Percentiles rank a stretch among this genome's conserved stretches.
Conservation (phyloP, 2,113 vertebrate genomes). For the Fregata magnificens region DNA sequence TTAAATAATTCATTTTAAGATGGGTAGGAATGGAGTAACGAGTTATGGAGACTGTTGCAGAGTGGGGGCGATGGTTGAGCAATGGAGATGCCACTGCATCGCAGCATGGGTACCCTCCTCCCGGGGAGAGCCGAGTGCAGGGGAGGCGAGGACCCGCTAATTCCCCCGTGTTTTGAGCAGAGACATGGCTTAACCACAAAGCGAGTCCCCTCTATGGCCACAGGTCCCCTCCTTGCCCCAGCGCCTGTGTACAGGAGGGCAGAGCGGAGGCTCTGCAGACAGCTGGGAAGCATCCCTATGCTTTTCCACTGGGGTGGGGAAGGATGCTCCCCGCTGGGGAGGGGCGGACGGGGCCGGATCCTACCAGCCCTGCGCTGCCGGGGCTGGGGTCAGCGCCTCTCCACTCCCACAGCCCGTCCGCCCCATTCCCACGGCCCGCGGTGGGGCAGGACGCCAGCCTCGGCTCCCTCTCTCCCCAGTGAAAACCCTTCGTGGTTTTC, state of each 20-base stretch:
- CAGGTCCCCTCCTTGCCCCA: not conserved
- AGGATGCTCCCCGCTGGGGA: not conserved
- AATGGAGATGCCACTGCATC: not conserved
- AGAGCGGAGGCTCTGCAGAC: not conserved
- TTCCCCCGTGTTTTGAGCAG: not conserved
- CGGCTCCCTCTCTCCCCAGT: not conserved
- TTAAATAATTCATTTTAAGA: not conserved
- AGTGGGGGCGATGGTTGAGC: fast-evolving
- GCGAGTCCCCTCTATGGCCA: fast-evolving
- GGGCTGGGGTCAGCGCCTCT: not conserved
- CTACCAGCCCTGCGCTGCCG: not conserved
- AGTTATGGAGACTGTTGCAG: not conserved
- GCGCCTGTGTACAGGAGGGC: fast-evolving
- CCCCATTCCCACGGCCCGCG: not conserved
- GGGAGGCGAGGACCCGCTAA: not conserved
- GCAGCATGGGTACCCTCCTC: not conserved
- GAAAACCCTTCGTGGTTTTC: not conserved
- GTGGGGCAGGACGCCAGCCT: not conserved
- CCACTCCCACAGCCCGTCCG: not conserved
- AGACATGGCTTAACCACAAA: not conserved
- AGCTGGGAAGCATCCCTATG: not conserved
- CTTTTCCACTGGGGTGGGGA: not conserved
- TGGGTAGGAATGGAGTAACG: not conserved
- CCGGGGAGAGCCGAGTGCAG: fast-evolving
- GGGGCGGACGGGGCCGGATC: fast-evolving